Percentiles rank a stretch among this genome's conserved stretches.
phyloP scores from a whole-genome alignment of 2,888 invertebrate species.

The Drosophila greeni region DNA sequence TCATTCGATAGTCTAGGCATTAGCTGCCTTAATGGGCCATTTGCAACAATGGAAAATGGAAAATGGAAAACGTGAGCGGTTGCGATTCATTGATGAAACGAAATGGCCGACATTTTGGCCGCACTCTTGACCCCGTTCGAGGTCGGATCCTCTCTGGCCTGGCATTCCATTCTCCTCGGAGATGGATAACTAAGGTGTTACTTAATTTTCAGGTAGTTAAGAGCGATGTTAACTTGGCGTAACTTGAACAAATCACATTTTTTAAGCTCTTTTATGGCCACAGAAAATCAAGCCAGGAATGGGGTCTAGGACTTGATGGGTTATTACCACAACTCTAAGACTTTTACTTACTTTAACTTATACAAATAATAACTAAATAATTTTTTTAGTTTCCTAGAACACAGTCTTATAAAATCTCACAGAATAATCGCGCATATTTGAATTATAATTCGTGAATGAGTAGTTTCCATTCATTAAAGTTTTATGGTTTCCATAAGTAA shows the following conservation, averaged over 20 bases:
- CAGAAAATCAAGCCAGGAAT: not conserved
- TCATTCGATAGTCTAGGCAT: conserved; percentile 9
- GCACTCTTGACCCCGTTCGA: conserved; percentile 36
- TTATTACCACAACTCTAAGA: not conserved
- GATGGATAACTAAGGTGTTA: not conserved
- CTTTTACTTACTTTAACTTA: not conserved
- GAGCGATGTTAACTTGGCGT: not conserved
- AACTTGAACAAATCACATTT: not conserved
- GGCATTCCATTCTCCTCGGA: conserved; percentile 1
- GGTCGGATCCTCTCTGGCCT: conserved; percentile 2
- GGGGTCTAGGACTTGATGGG: not conserved
- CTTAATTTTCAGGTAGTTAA: not conserved
- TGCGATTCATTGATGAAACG: conserved; percentile 32
- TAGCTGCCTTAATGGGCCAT: conserved; percentile 39
- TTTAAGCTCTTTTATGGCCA: not conserved
- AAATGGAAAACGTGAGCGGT: conserved; percentile 43
- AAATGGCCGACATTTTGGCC: conserved; percentile 35
- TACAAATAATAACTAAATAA: not conserved
- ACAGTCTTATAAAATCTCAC: not conserved
- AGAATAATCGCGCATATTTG: not conserved
- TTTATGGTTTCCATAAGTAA: conserved; percentile 1
- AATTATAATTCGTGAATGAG: not conserved
- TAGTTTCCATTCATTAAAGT: conserved; percentile 2
- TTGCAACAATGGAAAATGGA: conserved; percentile 41
- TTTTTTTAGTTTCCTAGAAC: too few relatives aligned